These are phyloP conservation scores for Manacus vitellinus DNA, from an alignment of 2,113 vertebrate genomes.

Conservation along the genomic window DNA sequence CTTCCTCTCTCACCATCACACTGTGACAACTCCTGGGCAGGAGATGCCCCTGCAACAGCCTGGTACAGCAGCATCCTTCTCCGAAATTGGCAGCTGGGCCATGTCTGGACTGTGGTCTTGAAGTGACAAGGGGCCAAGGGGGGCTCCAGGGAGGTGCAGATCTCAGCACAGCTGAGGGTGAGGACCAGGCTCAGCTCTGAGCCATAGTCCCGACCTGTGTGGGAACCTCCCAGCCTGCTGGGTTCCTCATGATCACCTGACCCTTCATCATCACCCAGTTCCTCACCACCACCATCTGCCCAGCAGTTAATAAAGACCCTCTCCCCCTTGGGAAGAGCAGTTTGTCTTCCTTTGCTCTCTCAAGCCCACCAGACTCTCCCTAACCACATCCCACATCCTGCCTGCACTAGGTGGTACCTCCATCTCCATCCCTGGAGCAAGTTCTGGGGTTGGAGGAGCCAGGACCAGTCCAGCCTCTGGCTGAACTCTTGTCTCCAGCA, in stretches of 20 bases:
- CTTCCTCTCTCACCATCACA: neutral
- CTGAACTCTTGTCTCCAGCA: neutral
- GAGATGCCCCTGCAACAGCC: neutral
- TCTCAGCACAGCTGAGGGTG: neutral
- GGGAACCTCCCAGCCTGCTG: fast-evolving
- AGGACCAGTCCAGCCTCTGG: neutral
- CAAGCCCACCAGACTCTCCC: neutral
- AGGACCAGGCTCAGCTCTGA: neutral
- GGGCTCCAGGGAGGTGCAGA: neutral
- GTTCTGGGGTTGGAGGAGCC: neutral
- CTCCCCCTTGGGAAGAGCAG: neutral
- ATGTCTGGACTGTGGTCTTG: neutral
- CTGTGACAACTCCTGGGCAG: neutral
- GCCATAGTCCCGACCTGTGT: fast-evolving
- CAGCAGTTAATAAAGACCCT: neutral
- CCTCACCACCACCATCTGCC: neutral
- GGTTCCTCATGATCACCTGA: neutral
- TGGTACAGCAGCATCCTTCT: neutral
- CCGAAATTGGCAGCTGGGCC: fast-evolving
- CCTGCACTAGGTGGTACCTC: fast-evolving
- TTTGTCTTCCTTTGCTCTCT: neutral
- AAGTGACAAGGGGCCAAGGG: fast-evolving
- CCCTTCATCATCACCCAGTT: neutral
- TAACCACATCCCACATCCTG: neutral
- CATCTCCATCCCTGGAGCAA: neutral